Percentiles rank a stretch among this genome's conserved stretches.
Evolutionary conservation across 2,888 invertebrate species (phyloP).

Genomic region (Hartigia nigra): DNA sequence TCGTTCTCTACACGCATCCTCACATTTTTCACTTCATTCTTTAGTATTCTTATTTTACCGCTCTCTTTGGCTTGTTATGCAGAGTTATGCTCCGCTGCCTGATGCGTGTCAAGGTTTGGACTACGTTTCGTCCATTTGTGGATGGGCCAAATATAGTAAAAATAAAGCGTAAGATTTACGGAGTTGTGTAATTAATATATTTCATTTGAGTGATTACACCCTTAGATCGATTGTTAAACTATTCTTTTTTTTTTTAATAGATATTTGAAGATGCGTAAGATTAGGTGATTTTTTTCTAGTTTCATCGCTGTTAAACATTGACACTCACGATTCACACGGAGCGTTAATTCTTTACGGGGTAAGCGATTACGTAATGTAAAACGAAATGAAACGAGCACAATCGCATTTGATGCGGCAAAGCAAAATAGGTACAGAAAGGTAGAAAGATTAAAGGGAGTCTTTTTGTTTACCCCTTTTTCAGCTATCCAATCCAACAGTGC

Average conservation of each 20-base stretch:
- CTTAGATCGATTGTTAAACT: too few relatives aligned
- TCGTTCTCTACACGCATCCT: constrained; percentile 21
- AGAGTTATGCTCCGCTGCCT: constrained; percentile 41
- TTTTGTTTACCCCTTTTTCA: too few relatives aligned
- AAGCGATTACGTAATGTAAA: not conserved
- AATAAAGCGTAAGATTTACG: not conserved
- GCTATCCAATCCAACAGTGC: too few relatives aligned
- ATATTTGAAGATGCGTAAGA: too few relatives aligned
- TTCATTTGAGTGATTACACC: too few relatives aligned
- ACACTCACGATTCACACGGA: too few relatives aligned
- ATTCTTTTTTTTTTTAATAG: too few relatives aligned
- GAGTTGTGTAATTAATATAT: not conserved
- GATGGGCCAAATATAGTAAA: not conserved
- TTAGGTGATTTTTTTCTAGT: too few relatives aligned
- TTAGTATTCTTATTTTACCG: constrained; percentile 22
- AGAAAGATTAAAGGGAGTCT: too few relatives aligned
- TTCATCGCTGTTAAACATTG: too few relatives aligned
- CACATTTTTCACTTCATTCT: constrained; percentile 27
- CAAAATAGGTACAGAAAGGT: too few relatives aligned
- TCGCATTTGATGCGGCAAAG: not conserved
- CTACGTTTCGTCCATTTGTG: not conserved
- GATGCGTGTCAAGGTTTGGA: constrained; percentile 23
- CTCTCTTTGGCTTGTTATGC: constrained; percentile 39
- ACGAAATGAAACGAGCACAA: not conserved
- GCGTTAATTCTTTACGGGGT: too few relatives aligned